Conservation (phyloP, 2,797 vertebrate species). For the Setipinna tenuifilis region DNA sequence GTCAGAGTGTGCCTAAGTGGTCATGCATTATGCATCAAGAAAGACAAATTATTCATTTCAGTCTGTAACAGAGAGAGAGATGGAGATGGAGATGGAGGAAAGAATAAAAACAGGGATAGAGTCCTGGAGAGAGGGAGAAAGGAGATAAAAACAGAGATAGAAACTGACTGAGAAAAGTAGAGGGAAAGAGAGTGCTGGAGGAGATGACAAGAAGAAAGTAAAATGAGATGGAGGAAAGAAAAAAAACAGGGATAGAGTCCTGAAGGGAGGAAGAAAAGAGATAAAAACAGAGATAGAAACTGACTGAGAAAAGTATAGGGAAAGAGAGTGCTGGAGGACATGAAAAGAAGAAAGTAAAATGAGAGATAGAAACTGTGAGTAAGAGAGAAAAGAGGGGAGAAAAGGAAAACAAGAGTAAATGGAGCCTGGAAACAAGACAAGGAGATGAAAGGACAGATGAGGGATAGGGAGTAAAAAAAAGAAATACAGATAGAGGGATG, state of each 20-base stretch:
- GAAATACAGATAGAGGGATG: neutral
- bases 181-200: neutral
- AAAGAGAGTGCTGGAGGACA: no score
- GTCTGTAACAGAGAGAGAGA: conserved; percentile 6
- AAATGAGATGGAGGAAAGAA: neutral
- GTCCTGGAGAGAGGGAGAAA: no score
- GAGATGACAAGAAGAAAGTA: neutral
- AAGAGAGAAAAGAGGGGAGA: neutral
- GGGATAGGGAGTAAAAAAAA: neutral
- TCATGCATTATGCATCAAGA: neutral
- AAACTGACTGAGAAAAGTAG: neutral
- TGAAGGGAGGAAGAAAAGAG: no score
- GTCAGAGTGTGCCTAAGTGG: neutral
- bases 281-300: neutral
- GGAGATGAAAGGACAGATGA: neutral
- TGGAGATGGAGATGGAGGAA: conserved; percentile 37
- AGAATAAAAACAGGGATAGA: neutral
- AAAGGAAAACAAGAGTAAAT: neutral
- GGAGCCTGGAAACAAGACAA: neutral
- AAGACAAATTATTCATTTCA: neutral
- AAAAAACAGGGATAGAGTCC: no score
- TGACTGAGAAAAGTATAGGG: no score
- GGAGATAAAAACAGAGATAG: neutral
- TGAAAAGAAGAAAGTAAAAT: no score
- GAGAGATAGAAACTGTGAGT: neutral